Evolutionary conservation across 1,140 invertebrate genomes (phyloP).

Genomic region (Arctopsyche grandis): DNA sequence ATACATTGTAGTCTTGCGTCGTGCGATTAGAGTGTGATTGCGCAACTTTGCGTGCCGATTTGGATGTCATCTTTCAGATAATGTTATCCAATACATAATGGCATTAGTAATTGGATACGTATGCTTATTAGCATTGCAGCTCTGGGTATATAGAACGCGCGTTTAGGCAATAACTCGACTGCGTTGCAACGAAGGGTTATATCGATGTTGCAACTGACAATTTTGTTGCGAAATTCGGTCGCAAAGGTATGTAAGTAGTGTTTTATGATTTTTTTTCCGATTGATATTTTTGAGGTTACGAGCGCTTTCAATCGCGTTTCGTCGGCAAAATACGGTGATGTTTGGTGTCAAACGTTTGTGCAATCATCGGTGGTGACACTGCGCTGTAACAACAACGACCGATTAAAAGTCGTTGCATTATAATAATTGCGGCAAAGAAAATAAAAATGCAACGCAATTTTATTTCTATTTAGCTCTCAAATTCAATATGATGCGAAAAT

Average conservation of each 20-base stretch:
- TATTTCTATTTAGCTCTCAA: too few species aligned
- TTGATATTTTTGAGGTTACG: conserved; percentile 44
- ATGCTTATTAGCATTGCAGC: background rate
- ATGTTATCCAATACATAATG: too few species aligned
- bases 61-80: too few species aligned
- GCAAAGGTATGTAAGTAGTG: conserved; percentile 39
- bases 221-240: conserved; percentile 51
- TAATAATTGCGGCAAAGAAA: conserved; percentile 31
- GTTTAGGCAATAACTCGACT: background rate
- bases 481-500: too few species aligned
- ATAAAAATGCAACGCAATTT: background rate
- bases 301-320: background rate
- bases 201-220: conserved; percentile 36
- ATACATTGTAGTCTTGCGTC: too few species aligned
- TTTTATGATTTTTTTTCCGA: background rate
- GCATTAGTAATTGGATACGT: too few species aligned
- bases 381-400: conserved; percentile 42
- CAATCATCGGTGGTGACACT: background rate
- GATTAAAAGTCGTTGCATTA: conserved; percentile 27
- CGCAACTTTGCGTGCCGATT: too few species aligned
- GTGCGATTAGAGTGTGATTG: too few species aligned
- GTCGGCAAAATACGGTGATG: too few species aligned
- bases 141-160: conserved; percentile 6
- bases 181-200: conserved; percentile 32
- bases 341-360: background rate